Base-by-base conservation (phyloP, 53 echinoderm and acorn worm species). In the Astropecten irregularis region DNA sequence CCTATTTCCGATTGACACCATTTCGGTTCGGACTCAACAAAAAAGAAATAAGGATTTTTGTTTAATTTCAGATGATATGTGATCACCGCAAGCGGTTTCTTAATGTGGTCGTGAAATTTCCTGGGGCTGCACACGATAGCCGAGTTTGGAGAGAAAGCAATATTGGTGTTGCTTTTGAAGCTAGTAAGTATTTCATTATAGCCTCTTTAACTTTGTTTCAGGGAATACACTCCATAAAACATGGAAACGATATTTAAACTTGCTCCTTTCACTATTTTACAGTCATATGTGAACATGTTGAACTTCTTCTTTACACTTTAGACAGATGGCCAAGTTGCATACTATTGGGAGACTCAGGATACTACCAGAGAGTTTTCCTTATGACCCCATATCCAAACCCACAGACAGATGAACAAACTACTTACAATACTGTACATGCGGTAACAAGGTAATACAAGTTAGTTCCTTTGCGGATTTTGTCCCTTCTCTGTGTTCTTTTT, bases 61-160 rank as follows among this genome's bases (percentile, higher is more conserved):
- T 60, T 22, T 49, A 15, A 34, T 36, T 34, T 2, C 31, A 70
- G 33, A 70, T 70, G 70, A 49, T 70, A 28, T 70, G 70, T 15
- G 70, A 70, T 3, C 70, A 70, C 33, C 30, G 31, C 3, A 48
- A 49, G 6, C 11, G 70, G 0, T 70, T 70, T 13, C 0, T 30
- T 0, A 49, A 70, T 49, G 70, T 49, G 0, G 48, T 48, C 16
- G 30, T n/a, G n/a, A n/a, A n/a, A n/a, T n/a, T n/a, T n/a, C n/a
- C n/a, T n/a, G n/a, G n/a, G n/a, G n/a, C n/a, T 70, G 70, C 50
- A 13, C 70, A 70, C 49, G 70, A 70, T 10, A 70, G 70, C n/a
- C 48, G 49, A 31, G 34, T 70, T 13, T 67, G 67, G 67, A 4
- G 44, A 40, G 67, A 67, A 31, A 67, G 44, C 5, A 0, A 23